Percentiles rank a stretch among this genome's conserved stretches.
These are phyloP conservation scores for Bos javanicus DNA, from an alignment of 2,113 vertebrate genomes.

Conservation along the genomic window DNA sequence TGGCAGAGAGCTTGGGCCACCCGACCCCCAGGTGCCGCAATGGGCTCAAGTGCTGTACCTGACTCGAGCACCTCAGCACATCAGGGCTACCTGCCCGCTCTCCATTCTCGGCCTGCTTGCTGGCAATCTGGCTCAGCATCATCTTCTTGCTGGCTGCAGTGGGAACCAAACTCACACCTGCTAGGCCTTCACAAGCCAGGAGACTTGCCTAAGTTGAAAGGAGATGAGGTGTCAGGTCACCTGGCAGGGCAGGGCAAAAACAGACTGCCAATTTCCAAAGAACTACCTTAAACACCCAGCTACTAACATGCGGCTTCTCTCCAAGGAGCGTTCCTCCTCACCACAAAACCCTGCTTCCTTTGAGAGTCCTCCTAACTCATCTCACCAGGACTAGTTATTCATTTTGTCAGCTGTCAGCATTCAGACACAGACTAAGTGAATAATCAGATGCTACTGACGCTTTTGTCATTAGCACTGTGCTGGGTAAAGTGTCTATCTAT, in stretches of 20 bases:
- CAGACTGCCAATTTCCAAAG: background rate
- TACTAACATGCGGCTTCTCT: background rate
- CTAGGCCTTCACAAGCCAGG: constrained; percentile 80
- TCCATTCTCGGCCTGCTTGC: constrained; percentile 79
- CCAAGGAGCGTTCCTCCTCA: background rate
- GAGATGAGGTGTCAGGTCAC: constrained; percentile 65
- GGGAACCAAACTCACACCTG: constrained; percentile 79
- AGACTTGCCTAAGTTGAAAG: constrained; percentile 78
- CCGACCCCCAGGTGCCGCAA: constrained; percentile 47
- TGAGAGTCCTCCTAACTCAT: background rate
- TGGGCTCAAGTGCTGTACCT: constrained; percentile 67
- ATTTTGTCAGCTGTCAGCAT: background rate
- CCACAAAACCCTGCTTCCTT: background rate
- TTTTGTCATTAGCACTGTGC: background rate
- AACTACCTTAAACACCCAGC: background rate
- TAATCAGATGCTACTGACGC: background rate
- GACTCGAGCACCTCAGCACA: constrained; percentile 75
- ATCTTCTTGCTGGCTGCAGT: constrained; percentile 82
- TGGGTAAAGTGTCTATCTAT: background rate
- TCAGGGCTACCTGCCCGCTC: constrained; percentile 74
- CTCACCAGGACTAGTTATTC: background rate
- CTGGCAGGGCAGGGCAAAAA: constrained; percentile 51
- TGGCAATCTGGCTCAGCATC: constrained; percentile 79
- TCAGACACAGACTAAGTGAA: background rate
- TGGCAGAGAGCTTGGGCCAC: constrained; percentile 25